Base-by-base conservation (phyloP, 2,113 vertebrate species). In the Lonchura striata region DNA sequence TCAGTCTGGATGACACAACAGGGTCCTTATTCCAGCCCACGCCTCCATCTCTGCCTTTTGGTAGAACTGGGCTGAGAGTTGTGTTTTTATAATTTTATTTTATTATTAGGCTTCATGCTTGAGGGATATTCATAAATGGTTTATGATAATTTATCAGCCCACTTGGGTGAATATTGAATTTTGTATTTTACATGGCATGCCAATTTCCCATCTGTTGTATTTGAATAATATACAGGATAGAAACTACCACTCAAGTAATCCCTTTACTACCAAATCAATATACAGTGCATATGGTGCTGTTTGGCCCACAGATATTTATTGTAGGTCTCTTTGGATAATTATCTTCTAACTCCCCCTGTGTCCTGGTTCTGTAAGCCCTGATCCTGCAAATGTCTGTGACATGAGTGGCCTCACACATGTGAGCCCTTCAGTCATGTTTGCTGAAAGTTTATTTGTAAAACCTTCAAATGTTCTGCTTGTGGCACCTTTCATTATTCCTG, bases 171-270 rank as follows among this genome's bases (percentile, higher is more conserved):
- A 96, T 95, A 95, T 92, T 94, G 95, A 97, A 96, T 97, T 97
- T 95, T 96, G 88, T 96, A 88, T 97, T 97, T 97, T 85, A 92
- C 60, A 56, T 84, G 88, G 96, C 74, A 90, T 98, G 96, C 96
- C 96, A 98, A 97, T 96, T 97, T 97, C 86, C 96, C 97, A 97
- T 98, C 98, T 98, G 97, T 94, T 98, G 88, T 95, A 92, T 96
- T 91, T 97, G 93, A 97, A 96, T 97, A 97, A 96, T 96, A 97
- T 93, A 96, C 91, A 94, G 95, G 96, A 95, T 92, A 94, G 92
- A 96, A 95, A 92, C 65, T 68, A 94, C 91, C 83, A 91, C 83
- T 93, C 94, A 82, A 95, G 66, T 96, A 95, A 97, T 96, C 95
- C 92, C 86, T 97, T 97, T 96, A 79, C 94, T 95, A 79, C 88